Base-by-base conservation (phyloP, 2,113 vertebrate species). In the Kobus ellipsiprymnus region DNA sequence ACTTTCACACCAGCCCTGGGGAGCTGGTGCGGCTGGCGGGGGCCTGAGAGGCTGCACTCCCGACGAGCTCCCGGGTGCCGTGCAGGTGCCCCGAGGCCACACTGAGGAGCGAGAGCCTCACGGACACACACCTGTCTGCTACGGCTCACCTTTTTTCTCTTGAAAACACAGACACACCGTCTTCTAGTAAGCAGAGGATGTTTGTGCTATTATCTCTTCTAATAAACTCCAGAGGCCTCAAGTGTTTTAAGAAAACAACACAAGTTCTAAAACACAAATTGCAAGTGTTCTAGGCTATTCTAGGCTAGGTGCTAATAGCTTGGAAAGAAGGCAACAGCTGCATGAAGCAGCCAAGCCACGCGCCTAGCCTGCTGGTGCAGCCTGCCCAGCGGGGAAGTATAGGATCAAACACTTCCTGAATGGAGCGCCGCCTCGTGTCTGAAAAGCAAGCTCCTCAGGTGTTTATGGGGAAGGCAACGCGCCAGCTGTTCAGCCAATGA, bases 401-500 rank as follows among this genome's bases (percentile, higher is more conserved):
- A 59, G 1, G 40, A 25, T 12, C 21, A 7, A 6, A 14, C 6
- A 2, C 36, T 52, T n/a, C 40, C 64, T 74, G 36, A 2, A 5
- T 0, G 25, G 8, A n/a, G 27, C 25, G 1, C 10, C 0, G 8
- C 21, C 30, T 27, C 6, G 4, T 1, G 36, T 50, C 14, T 67
- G 83, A 62, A 84, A 48, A 50, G 10, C 1, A 40, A 85, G 55
- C 80, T 30, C 36, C 54, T 8, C 0, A 0, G 5, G 36, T 30
- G 13, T 15, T 27, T 14, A 29, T 0, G 19, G 52, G 1, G 7
- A 64, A 48, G 55, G 57, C 25, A 7, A 7, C 9, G 1, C 1
- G 3, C 81, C 71, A 33, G 50, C 25, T 4, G 33, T 5, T 12
- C 3, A 0, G 80, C 54, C 23, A 16, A 2, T 2, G 6, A n/a